These are phyloP conservation scores for Fabriciana adippe DNA, from an alignment of 2,888 invertebrate species.

Conservation along the genomic window DNA sequence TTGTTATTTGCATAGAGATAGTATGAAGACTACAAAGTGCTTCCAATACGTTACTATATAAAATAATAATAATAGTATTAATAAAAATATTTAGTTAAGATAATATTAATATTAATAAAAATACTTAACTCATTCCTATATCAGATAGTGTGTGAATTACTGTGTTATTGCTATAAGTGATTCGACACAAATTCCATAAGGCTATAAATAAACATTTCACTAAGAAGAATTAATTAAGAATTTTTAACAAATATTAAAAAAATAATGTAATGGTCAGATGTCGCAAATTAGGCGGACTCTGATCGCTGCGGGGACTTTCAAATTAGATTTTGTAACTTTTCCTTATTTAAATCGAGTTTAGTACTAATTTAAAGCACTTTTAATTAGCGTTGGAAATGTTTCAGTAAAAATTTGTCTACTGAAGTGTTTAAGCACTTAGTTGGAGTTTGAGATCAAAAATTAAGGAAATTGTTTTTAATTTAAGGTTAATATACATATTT, in stretches of 20 bases:
- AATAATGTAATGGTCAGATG: slow-evolving; percentile 44
- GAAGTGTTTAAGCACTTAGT: neutral
- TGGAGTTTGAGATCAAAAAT: neutral
- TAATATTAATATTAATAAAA: no score
- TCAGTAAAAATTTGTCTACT: slow-evolving; percentile 13
- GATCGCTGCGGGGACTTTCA: slow-evolving; percentile 41
- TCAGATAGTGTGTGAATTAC: no score
- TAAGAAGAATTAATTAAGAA: slow-evolving; percentile 12
- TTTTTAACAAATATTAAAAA: slow-evolving; percentile 31
- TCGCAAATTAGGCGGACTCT: slow-evolving; percentile 43
- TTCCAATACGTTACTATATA: no score
- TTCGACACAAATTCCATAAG: neutral
- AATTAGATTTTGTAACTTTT: slow-evolving; percentile 43
- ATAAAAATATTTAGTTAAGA: no score
- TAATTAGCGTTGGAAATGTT: slow-evolving; percentile 17
- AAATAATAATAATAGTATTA: no score
- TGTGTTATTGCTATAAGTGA: no score
- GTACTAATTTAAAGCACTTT: slow-evolving; percentile 23
- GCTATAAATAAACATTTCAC: neutral
- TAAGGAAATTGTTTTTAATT: no score
- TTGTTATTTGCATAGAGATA: no score
- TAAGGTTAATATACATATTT: no score
- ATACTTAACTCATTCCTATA: no score
- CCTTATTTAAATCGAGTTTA: slow-evolving; percentile 33
- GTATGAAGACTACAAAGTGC: no score